Base-by-base conservation (phyloP, 2,888 invertebrate species). In the Patella caerulea region DNA sequence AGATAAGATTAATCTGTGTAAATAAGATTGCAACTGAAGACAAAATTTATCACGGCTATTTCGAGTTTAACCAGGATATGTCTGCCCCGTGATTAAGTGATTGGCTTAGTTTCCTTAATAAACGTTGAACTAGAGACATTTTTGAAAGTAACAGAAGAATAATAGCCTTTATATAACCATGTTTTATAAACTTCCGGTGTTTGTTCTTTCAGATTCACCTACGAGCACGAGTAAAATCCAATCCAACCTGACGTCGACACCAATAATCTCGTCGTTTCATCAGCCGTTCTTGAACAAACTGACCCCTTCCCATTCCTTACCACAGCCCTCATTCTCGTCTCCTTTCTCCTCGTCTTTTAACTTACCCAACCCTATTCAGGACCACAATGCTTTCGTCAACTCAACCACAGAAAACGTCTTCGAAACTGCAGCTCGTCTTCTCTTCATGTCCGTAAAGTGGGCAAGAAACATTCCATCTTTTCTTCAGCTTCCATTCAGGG, bases 381-480 rank as follows among this genome's bases (percentile, higher is more conserved):
- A 80, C 53, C 78, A 79, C 29, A 75, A 71, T 59, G 53, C 73
- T 5, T 74, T 75, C 53, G 72, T 73, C 45, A 79, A 71, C 53
- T 75, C 76, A 19, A 74, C 83, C 1, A 52, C 81, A n/a, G 86
- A 88, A 65, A 84, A 85, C 45, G 82, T 86, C 4, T 89, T 89
- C 83, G 92, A 92, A 83, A 88, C 95, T 0, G 87, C 87, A 59
- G 95, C 96, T 0, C 95, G 95, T 87, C 91, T 97, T 54, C 92
- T 97, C 45, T 95, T 96, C 86, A 93, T 95, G 56, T 94, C 95
- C 0, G 94, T 96, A 1, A 95, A 95, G 90, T 97, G 96, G 96
- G 94, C 96, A 0, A 93, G 95, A 83, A 95, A 94, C 74, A 94
- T 96, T 74, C 94, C 95, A 0, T 94, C 95, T 1, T 96, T 96